Evolutionary conservation across 1,140 invertebrate genomes (phyloP).

Genomic region (Drosophila ananassae): DNA sequence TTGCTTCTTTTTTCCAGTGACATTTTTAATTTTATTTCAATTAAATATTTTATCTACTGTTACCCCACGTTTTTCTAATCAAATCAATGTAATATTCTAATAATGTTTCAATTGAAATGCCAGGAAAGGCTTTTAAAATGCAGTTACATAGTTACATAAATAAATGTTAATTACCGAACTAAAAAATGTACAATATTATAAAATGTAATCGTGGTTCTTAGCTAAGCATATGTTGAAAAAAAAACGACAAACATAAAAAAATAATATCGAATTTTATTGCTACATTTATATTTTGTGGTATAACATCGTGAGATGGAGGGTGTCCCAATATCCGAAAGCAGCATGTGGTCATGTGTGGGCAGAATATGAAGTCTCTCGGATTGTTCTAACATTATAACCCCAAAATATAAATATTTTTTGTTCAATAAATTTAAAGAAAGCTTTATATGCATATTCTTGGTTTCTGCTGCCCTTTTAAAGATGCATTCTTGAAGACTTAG

Average conservation of each 20-base stretch:
- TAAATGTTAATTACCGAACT: not conserved
- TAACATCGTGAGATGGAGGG: not conserved
- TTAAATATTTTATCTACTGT: no score
- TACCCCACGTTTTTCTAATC: no score
- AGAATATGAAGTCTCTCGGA: no score
- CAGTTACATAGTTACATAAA: not conserved
- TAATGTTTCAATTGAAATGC: no score
- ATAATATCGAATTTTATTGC: slow-evolving; percentile 1
- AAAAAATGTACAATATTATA: not conserved
- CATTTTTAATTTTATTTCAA: no score
- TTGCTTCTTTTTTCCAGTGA: not conserved
- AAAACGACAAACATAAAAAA: not conserved
- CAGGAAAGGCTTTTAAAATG: no score
- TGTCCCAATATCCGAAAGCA: not conserved
- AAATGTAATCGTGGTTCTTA: not conserved
- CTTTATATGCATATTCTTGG: not conserved
- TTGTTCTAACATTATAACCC: no score
- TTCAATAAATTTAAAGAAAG: slow-evolving; percentile 1
- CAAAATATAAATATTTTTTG: not conserved
- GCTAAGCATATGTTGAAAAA: not conserved
- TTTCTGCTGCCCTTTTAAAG: not conserved
- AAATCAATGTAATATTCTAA: no score
- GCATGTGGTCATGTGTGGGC: not conserved
- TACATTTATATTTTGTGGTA: not conserved
- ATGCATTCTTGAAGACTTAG: no score